These are phyloP conservation scores for Anabacerthia variegaticeps DNA, from an alignment of 2,797 vertebrate genomes.

Conservation along the genomic window DNA sequence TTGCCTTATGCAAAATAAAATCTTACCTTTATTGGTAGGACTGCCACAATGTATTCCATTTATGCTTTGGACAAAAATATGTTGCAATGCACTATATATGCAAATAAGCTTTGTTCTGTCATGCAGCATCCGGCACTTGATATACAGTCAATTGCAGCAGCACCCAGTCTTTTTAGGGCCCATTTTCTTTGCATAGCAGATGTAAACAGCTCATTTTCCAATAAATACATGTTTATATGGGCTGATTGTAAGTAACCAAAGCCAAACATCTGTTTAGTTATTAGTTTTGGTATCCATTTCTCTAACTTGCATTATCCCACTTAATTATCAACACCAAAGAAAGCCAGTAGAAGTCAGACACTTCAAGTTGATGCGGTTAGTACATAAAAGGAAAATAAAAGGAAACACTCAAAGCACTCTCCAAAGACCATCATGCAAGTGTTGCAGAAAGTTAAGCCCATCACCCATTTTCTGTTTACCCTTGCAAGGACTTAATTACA, in stretches of 20 bases:
- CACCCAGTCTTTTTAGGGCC: conserved; percentile 51
- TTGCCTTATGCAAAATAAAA: conserved; percentile 17
- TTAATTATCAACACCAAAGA: conserved; percentile 71
- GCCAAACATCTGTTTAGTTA: conserved; percentile 66
- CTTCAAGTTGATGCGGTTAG: conserved; percentile 79
- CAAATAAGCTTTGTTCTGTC: conserved; percentile 59
- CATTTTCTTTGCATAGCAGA: conserved; percentile 61
- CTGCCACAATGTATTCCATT: conserved; percentile 59
- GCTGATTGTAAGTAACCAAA: conserved; percentile 67
- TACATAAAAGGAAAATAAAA: conserved; percentile 72
- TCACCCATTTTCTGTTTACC: conserved; percentile 60
- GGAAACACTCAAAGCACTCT: conserved; percentile 74
- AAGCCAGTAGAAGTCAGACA: conserved; percentile 65
- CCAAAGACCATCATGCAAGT: conserved; percentile 78
- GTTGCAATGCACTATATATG: conserved; percentile 66
- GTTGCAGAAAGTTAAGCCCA: conserved; percentile 73
- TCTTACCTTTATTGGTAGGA: conserved; percentile 74
- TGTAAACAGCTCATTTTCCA: conserved; percentile 61
- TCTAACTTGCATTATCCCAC: conserved; percentile 63
- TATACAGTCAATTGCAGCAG: conserved; percentile 61
- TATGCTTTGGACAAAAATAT: conserved; percentile 64
- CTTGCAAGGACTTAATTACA: conserved; percentile 76
- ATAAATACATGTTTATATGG: conserved; percentile 52
- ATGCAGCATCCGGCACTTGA: conserved; percentile 71
- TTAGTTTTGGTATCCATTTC: conserved; percentile 72